Evolutionary conservation across 2,888 invertebrate species (phyloP), one percentile per base, ranked within the genome.

Genomic region (Nezara viridula): DNA sequence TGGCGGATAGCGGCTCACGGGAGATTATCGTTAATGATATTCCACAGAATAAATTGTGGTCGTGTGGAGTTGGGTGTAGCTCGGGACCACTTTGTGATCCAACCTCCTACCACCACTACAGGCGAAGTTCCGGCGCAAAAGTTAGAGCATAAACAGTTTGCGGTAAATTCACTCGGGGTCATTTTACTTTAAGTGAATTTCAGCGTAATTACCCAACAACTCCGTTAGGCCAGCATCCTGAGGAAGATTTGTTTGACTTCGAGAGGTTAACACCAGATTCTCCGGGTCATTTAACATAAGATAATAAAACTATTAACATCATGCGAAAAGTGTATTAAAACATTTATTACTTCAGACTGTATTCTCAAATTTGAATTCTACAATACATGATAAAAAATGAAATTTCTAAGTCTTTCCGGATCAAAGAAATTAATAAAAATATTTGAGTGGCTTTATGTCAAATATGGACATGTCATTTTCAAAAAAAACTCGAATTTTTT

Each of bases 101-200:
- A 73, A 37, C 60, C 60, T 60, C 60, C 9, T 27, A 60, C 60
- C 27, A 60, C 60, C 16, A 60, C 60, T 60, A 60, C 66, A 73
- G 66, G 66, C 66, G 37, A 73, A 73, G 32, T 73, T 73, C 37
- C 66, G 19, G 2, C 6, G 66, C 66, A 73, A 73, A 73, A 73
- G 66, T 73, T 73, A 73, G 66, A 21, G 66, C 66, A 73, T 73
- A 73, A 73, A 73, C 66, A 73, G 66, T 73, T 73, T 37, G 66
- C 66, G 66, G 66, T 73, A 73, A 73, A 73, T 73, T 73, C 66
- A 73, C 66, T 73, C 19, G 66, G 32, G 66, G 66, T 73, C 66
- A 73, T 73, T 73, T 73, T 73, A 73, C 66, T 37, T 32, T 37
- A 73, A 73, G 66, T 73, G 66, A 73, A 73, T 73, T 73, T 73